Percentiles rank a stretch among this genome's conserved stretches.
Conservation (phyloP, 2,797 vertebrate species). For the Eulemur albifrons region DNA sequence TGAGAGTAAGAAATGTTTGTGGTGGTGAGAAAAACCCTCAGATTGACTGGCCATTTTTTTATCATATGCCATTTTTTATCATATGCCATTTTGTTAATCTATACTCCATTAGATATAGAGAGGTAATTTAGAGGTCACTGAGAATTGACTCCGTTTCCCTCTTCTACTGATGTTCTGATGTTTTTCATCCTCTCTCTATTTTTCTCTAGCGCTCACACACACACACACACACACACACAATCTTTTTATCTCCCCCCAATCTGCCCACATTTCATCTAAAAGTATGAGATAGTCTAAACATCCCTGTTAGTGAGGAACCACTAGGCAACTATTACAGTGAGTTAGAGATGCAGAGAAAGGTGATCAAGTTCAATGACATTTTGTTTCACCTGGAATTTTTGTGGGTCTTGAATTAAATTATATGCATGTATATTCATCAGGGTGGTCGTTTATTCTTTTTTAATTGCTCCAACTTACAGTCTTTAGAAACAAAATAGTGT, state of each 20-base stretch:
- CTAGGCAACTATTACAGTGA: not conserved
- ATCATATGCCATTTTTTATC: not conserved
- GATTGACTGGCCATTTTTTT: not conserved
- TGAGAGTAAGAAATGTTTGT: not conserved
- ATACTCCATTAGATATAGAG: not conserved
- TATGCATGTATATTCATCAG: not conserved
- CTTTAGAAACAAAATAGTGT: not conserved
- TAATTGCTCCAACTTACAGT: not conserved
- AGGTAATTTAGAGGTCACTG: slow-evolving; percentile 40
- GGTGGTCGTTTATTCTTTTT: not conserved
- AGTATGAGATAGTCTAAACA: not conserved
- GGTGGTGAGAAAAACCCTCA: not conserved
- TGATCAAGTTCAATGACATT: not conserved
- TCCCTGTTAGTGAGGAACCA: not conserved
- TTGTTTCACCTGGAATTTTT: slow-evolving; percentile 6
- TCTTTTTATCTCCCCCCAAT: not conserved
- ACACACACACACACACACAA: not conserved
- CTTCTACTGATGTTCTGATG: not conserved
- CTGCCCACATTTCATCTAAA: not conserved
- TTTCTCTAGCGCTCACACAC: not conserved
- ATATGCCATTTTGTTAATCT: not conserved
- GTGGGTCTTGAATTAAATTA: not conserved
- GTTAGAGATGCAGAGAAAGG: not conserved
- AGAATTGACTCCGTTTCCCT: not conserved
- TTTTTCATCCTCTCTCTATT: not conserved